Base-by-base conservation (phyloP, 2,888 invertebrate genomes). In the Drosophila kuntzei region DNA sequence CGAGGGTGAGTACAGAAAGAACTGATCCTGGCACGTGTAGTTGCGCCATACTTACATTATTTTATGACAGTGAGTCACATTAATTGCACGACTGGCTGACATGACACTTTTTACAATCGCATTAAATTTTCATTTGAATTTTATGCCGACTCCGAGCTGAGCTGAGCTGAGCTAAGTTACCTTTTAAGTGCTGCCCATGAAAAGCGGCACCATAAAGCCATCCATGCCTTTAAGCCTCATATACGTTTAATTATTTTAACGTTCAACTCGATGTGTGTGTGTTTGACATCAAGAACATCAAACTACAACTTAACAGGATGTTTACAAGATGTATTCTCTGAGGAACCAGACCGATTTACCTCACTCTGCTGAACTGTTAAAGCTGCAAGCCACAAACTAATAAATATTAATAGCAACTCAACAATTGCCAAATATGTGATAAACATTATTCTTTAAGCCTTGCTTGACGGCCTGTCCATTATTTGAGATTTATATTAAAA, bases 1-100 rank as follows among this genome's bases (percentile, higher is more conserved):
- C 80, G 96, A 96, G 94, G 94, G 96, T 96, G 92, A 93, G 93
- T 92, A 12, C 32, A 2, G 7, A 20, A 14, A 6, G 9, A 25
- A 16, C 7, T 55, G 55, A 55, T 55, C 14, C 55, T 44, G 43
- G 60, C 34, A 27, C 29, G 47, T 41, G 39, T 55, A 51, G 37
- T 59, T 51, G 32, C 3, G n/a, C 29, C 32, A 61, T 63, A 51
- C 46, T 60, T 25, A 36, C 34, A 14, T 57, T 57, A 29, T 53
- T 81, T 87, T 78, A 84, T 69, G 58, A 53, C 20, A 68, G 59
- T 49, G 58, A 62, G 43, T 65, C 64, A 62, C 73, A 62, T 62
- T 58, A 82, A 79, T 76, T 79, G 62, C 62, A 68, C 59, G 70
- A 65, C 70, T 61, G 57, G 49, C 75, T 80, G 82, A 87, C 79